phyloP scores from a whole-genome alignment of 2,797 vertebrate species.

The Crypturellus tataupa region DNA sequence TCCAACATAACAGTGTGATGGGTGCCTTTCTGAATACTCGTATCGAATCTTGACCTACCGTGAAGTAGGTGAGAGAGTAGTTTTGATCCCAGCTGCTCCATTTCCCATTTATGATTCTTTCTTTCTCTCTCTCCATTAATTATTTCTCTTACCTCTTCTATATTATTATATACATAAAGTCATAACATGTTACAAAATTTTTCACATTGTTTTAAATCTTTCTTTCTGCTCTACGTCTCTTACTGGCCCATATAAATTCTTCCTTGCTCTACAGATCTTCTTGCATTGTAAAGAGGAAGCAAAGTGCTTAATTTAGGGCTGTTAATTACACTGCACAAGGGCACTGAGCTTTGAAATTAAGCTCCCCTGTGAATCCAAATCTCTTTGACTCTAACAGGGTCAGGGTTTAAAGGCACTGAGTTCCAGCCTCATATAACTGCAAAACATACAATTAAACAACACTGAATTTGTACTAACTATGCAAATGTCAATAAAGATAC shows the following conservation, averaged over 20 bases:
- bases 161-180: not conserved
- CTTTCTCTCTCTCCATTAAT: not conserved
- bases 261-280: not conserved
- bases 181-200: not conserved
- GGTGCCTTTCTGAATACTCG: not conserved
- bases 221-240: not conserved
- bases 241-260: not conserved
- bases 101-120: not conserved
- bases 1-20: not conserved
- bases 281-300: not conserved
- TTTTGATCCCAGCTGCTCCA: not conserved
- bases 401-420: not conserved
- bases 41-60: not conserved
- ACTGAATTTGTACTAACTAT: not conserved
- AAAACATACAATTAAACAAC: not conserved
- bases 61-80: not conserved
- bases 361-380: not conserved
- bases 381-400: not conserved
- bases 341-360: not conserved
- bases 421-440: not conserved
- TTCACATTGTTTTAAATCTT: not conserved
- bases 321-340: not conserved
- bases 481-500: not conserved
- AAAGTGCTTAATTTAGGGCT: not conserved
- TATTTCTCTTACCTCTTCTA: not conserved